Conservation (phyloP, 2,888 invertebrate species). For the Drosophila putrida region DNA sequence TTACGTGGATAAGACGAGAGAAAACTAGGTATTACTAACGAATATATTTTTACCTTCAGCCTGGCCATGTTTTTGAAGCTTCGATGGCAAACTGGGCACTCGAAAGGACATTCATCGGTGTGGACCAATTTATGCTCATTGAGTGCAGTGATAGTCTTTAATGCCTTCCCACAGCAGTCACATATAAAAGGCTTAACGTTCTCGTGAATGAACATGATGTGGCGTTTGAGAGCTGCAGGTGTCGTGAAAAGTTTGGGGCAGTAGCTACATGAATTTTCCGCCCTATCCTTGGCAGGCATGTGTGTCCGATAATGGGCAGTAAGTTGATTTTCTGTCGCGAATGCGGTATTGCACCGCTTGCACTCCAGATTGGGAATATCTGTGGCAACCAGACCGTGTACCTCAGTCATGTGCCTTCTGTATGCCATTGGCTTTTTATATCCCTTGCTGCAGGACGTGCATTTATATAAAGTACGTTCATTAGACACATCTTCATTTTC, state of each 20-base stretch:
- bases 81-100: constrained; percentile 85
- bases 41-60: constrained; percentile 69
- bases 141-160: constrained; percentile 86
- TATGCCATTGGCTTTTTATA: constrained; percentile 59
- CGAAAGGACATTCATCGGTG: constrained; percentile 85
- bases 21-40: no score
- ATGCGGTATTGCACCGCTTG: constrained; percentile 56
- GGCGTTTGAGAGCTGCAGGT: constrained; percentile 70
- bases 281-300: constrained; percentile 60
- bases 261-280: constrained; percentile 65
- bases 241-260: constrained; percentile 76
- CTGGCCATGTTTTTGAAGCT: constrained; percentile 84
- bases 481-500: constrained; percentile 9
- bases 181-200: constrained; percentile 86
- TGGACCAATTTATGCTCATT: constrained; percentile 86
- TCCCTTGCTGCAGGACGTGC: constrained; percentile 50
- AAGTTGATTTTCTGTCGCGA: constrained; percentile 52
- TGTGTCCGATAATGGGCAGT: constrained; percentile 65
- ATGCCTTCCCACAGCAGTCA: constrained; percentile 86
- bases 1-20: neutral
- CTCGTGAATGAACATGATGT: constrained; percentile 81
- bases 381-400: constrained; percentile 47
- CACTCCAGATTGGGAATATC: constrained; percentile 52
- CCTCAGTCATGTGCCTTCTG: constrained; percentile 63
- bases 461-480: constrained; percentile 31